Evolutionary conservation across 2,113 vertebrate genomes (phyloP), one percentile per base, ranked within the genome.

Genomic region (Psettodes erumei): DNA sequence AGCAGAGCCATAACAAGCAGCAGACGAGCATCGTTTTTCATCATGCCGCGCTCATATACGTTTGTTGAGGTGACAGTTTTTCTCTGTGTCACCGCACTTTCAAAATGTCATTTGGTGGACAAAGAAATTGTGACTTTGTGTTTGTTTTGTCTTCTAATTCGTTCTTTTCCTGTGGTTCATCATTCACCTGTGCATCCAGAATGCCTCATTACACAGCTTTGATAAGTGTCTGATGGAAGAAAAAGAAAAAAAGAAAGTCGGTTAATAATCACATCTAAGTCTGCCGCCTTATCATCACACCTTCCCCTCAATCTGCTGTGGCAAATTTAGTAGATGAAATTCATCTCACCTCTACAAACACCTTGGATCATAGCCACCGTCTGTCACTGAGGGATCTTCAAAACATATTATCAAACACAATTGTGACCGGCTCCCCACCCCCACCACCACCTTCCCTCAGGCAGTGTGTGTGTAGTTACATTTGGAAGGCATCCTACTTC

Each of bases 361-460:
- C 50, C 28, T 73, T 25, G 56, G 27, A 37, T 73, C 51, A 59
- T 3, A 30, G 9, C 59, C 23, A n/a, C 58, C 38, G 16, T 15
- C 61, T 38, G 32, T 60, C 47, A 37, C 35, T 33, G 15, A 45
- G 19, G 4, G 21, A 27, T 56, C 50, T 66, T 85, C 25, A 47
- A 54, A 67, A 50, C 40, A 61, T 21, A n/a, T 65, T 48, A 48
- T 65, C 75, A 73, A 37, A 6, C 47, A 23, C 32, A 35, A 2
- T n/a, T 64, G 18, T 77, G 59, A 66, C 48, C 61, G 32, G 51
- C 10, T 30, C n/a, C 60, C 23, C 13, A 33, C n/a, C n/a, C n/a
- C n/a, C n/a, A n/a, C n/a, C n/a, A 58, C 12, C 48, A 37, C 50
- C 55, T 72, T 60, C 47, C 78, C 62, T 69, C 54, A 75, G 73